Evolutionary conservation across 2,888 invertebrate genomes (phyloP).

Genomic region (Eremobia ochroleuca): DNA sequence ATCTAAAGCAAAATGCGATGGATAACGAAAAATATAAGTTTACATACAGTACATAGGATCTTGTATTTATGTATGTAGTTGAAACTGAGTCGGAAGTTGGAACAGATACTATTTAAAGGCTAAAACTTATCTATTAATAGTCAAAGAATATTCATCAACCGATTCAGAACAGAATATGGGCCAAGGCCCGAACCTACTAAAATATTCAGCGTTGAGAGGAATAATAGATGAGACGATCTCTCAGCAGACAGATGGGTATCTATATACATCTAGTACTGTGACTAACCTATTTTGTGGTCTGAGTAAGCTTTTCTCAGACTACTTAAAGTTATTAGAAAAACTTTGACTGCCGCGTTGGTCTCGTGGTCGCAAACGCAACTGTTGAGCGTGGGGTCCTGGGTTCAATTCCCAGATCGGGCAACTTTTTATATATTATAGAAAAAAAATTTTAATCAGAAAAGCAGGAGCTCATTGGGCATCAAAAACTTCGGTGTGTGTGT

Average conservation of each 20-base stretch:
- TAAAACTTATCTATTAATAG: slow-evolving; percentile 1
- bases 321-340: background rate
- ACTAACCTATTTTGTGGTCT: background rate
- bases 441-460: too few relatives aligned
- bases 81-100: background rate
- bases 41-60: background rate
- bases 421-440: too few relatives aligned
- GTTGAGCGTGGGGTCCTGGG: background rate
- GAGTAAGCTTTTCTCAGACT: background rate
- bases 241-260: background rate
- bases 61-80: background rate
- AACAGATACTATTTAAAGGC: background rate
- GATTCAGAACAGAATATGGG: slow-evolving; percentile 18
- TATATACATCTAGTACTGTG: slow-evolving; percentile 1
- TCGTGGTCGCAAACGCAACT: background rate
- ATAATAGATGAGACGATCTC: slow-evolving; percentile 36
- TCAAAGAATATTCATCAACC: slow-evolving; percentile 18
- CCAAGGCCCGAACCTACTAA: slow-evolving; percentile 31
- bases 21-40: background rate
- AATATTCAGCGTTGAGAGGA: slow-evolving; percentile 40
- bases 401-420: background rate
- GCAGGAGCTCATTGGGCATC: too few relatives aligned
- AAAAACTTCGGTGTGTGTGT: too few relatives aligned
- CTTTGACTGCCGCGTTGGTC: background rate
- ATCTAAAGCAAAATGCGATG: background rate